A percentile compares a stretch with the other conserved stretches of the same genome.
Conservation (phyloP, 2,888 invertebrate species). For the Sminthurides aquaticus region DNA sequence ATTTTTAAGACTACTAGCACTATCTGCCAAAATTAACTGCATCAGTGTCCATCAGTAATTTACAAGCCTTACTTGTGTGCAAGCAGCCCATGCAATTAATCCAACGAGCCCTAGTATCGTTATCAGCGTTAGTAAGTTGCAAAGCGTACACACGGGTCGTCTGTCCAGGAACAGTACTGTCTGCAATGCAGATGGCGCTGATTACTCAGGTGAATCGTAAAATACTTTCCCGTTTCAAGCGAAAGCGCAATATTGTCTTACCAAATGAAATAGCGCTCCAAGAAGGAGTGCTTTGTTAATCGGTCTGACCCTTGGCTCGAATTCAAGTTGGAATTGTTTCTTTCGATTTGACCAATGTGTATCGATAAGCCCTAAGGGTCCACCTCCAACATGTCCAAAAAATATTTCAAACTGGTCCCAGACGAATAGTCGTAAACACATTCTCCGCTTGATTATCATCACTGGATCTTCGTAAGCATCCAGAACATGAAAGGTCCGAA, state of each 20-base stretch:
- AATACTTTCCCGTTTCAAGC: not conserved
- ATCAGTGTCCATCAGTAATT: no score
- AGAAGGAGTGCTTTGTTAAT: not conserved
- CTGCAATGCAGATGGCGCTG: no score
- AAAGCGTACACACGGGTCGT: not conserved
- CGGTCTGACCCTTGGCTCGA: not conserved
- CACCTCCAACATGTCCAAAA: not conserved
- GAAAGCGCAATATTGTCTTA: not conserved
- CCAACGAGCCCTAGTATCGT: not conserved
- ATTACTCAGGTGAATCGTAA: no score
- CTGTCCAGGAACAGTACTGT: not conserved
- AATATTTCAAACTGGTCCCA: not conserved
- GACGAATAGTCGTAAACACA: not conserved
- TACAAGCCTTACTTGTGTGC: no score
- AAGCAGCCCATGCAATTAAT: not conserved
- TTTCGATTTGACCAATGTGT: not conserved
- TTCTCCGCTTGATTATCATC: conserved; percentile 12
- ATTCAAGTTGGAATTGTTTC: not conserved
- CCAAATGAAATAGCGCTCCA: conserved; percentile 1
- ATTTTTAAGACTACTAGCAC: no score
- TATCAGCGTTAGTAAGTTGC: not conserved
- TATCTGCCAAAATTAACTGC: no score
- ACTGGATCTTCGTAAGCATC: conserved; percentile 19
- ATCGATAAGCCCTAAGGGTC: not conserved
- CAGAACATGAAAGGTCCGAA: not conserved